Evolutionary conservation across 2,113 vertebrate species (phyloP).

Genomic region (Nothobranchius kuhntae): DNA sequence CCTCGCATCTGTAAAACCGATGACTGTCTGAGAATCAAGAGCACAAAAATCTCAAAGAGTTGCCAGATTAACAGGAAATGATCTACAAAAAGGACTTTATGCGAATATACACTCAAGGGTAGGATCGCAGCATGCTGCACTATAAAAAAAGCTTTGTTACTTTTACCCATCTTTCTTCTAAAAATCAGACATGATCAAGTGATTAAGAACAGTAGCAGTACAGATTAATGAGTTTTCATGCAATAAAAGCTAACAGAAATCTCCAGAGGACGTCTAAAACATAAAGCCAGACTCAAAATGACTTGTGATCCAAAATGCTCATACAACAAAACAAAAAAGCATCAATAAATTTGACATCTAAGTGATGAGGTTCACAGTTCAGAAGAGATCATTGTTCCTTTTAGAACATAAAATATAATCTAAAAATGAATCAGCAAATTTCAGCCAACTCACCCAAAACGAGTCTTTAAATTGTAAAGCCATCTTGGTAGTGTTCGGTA

Average conservation of each 20-base stretch:
- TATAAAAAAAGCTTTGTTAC: too few relatives aligned
- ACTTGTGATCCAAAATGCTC: too few relatives aligned
- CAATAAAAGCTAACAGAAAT: neutral
- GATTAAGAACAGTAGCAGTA: neutral
- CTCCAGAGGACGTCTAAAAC: neutral
- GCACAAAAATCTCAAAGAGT: neutral
- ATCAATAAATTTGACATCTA: neutral
- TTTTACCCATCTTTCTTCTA: neutral
- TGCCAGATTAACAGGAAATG: constrained; percentile 14
- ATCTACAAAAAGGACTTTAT: neutral
- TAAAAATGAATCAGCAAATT: neutral
- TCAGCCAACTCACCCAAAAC: constrained; percentile 84
- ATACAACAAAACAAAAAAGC: neutral
- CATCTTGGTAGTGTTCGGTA: constrained; percentile 67
- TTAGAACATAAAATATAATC: neutral
- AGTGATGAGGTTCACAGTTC: neutral
- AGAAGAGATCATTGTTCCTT: neutral
- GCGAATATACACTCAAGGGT: neutral
- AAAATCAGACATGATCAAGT: neutral
- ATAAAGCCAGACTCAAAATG: neutral
- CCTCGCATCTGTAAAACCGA: neutral
- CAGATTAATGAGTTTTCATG: neutral
- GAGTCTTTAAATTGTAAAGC: constrained; percentile 87
- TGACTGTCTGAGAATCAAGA: constrained; percentile 11
- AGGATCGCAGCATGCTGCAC: neutral